Evolutionary conservation across 2,113 vertebrate species (phyloP).

Genomic region (Chascanopsetta lugubris): DNA sequence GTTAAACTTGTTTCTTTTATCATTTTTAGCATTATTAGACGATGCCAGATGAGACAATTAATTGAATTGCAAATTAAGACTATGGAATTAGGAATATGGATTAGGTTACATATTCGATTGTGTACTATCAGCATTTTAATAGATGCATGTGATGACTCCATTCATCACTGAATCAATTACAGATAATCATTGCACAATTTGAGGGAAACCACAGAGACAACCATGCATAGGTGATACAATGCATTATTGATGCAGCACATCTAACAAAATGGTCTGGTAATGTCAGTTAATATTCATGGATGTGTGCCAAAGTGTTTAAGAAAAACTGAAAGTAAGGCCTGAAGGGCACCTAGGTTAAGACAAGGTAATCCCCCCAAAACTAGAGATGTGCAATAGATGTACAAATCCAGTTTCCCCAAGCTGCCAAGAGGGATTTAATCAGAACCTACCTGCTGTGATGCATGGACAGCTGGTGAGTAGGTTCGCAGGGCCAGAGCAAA

Average conservation of each 20-base stretch:
- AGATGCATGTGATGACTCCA: not conserved
- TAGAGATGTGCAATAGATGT: not conserved
- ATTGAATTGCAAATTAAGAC: too few species aligned
- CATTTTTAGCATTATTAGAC: too few species aligned
- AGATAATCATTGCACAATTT: slow-evolving; percentile 27
- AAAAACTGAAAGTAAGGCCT: slow-evolving; percentile 15
- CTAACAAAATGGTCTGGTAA: slow-evolving; percentile 19
- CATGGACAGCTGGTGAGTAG: slow-evolving; percentile 90
- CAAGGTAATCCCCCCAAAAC: not conserved
- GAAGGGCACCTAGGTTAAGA: not conserved
- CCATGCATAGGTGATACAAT: slow-evolving; percentile 7
- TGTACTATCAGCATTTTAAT: not conserved
- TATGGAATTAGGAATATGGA: too few species aligned
- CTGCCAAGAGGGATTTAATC: not conserved
- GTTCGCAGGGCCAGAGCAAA: slow-evolving; percentile 89
- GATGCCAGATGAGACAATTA: too few species aligned
- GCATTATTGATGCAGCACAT: slow-evolving; percentile 6
- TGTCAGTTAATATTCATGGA: slow-evolving; percentile 1
- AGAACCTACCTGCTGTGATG: slow-evolving; percentile 90
- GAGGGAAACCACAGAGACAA: slow-evolving; percentile 7
- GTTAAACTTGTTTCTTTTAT: not conserved
- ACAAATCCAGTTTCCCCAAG: not conserved
- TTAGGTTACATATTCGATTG: not conserved
- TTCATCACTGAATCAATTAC: slow-evolving; percentile 14
- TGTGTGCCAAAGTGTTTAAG: not conserved